Conservation (phyloP, 2,888 invertebrate species). For the Brachypterus glaber region DNA sequence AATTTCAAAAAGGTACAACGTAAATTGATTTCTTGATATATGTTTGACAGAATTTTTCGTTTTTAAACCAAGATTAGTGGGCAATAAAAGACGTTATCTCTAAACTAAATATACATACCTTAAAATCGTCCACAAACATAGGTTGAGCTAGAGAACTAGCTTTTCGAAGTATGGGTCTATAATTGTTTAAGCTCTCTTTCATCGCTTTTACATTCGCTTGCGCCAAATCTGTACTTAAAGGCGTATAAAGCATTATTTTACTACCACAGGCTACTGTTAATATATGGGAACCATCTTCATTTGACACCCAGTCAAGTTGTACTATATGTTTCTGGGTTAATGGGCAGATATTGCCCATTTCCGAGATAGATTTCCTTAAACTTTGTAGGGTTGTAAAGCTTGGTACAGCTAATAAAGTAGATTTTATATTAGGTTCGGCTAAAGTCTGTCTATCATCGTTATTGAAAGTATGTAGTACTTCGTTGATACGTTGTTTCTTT, state of each 20-base stretch:
- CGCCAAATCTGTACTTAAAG: conserved; percentile 88
- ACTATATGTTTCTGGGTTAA: conserved; percentile 87
- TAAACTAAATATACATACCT: too few species aligned
- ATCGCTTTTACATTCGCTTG: conserved; percentile 78
- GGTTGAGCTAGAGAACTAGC: conserved; percentile 87
- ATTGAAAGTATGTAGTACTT: conserved; percentile 71
- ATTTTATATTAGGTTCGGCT: conserved; percentile 35
- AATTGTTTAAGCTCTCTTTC: conserved; percentile 68
- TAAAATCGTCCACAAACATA: conserved; percentile 81
- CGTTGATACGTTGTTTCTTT: conserved; percentile 73
- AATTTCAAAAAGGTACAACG: too few species aligned
- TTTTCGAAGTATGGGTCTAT: conserved; percentile 77
- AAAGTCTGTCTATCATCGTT: conserved; percentile 52
- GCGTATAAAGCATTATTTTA: conserved; percentile 84
- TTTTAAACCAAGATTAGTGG: too few species aligned
- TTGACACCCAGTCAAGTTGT: conserved; percentile 97
- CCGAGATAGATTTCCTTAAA: conserved; percentile 76
- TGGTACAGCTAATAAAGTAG: conserved; percentile 68
- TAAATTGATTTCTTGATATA: too few species aligned
- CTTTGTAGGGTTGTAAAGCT: conserved; percentile 86
- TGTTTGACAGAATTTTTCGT: too few species aligned
- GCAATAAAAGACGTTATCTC: too few species aligned
- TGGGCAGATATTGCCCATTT: conserved; percentile 85
- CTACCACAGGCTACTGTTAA: conserved; percentile 93
- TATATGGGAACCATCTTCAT: conserved; percentile 97